These are phyloP conservation scores for Drosophila nebulosa DNA, from an alignment of 1,140 invertebrate species.

Conservation along the genomic window DNA sequence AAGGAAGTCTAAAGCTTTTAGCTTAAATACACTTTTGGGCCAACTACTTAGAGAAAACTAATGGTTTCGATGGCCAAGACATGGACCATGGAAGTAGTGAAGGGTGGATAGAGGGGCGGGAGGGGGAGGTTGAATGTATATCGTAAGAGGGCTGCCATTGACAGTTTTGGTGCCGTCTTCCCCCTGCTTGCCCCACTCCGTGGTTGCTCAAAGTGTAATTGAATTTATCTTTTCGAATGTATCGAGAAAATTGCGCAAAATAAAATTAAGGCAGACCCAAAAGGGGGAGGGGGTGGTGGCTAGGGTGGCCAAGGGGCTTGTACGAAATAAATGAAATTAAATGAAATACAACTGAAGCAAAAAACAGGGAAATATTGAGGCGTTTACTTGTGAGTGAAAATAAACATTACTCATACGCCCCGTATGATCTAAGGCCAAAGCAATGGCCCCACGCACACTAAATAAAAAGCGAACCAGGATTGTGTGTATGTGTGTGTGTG, in stretches of 20 bases:
- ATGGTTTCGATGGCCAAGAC: background rate
- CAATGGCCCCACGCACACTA: constrained; percentile 28
- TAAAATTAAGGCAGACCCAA: background rate
- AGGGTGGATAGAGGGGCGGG: background rate
- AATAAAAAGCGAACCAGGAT: background rate
- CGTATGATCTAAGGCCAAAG: constrained; percentile 12
- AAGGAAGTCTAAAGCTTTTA: constrained; percentile 65
- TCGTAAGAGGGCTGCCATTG: background rate
- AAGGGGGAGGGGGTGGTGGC: background rate
- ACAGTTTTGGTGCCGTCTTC: constrained; percentile 1
- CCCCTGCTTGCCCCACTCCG: background rate
- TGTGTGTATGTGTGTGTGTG: background rate
- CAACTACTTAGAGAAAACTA: constrained; percentile 55
- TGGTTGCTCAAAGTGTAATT: constrained; percentile 53
- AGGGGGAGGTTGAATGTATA: background rate
- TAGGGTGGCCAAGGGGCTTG: background rate
- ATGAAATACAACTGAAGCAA: constrained; percentile 21
- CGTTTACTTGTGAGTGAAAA: background rate
- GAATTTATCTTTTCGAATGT: constrained; percentile 63
- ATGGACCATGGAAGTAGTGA: too few relatives aligned
- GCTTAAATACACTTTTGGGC: constrained; percentile 77
- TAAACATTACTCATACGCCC: constrained; percentile 56
- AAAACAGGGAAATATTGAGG: background rate
- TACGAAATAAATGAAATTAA: constrained; percentile 47
- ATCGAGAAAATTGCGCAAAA: constrained; percentile 34